Conservation (phyloP, 2,888 invertebrate genomes). For the Bembecia ichneumoniformis region DNA sequence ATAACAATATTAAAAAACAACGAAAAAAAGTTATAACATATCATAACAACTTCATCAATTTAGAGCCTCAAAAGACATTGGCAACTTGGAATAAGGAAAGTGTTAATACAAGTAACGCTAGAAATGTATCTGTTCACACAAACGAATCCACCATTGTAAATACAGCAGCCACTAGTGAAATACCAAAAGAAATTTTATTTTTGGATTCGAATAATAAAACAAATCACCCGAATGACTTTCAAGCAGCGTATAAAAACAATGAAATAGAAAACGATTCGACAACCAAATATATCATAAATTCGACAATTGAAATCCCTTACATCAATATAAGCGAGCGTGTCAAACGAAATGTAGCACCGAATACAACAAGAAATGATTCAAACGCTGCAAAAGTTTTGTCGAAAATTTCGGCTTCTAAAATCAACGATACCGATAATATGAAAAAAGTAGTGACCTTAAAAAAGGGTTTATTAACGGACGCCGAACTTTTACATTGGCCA, state of each 20-base stretch:
- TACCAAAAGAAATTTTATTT: too few relatives aligned
- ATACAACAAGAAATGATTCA: neutral
- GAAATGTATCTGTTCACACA: too few relatives aligned
- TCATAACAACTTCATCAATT: slow-evolving; percentile 31
- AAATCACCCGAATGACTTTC: slow-evolving; percentile 21
- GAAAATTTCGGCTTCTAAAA: neutral
- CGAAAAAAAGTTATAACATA: slow-evolving; percentile 45
- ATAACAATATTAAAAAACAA: slow-evolving; percentile 43
- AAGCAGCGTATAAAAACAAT: slow-evolving; percentile 39
- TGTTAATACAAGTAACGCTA: slow-evolving; percentile 12
- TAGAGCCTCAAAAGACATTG: slow-evolving; percentile 26
- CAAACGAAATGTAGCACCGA: slow-evolving; percentile 26
- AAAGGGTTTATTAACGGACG: slow-evolving; percentile 27
- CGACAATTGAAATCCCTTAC: slow-evolving; percentile 19
- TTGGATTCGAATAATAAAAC: slow-evolving; percentile 22
- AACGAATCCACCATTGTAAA: too few relatives aligned
- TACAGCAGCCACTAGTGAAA: too few relatives aligned
- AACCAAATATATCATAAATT: slow-evolving; percentile 11
- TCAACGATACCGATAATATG: neutral
- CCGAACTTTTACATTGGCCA: slow-evolving; percentile 55
- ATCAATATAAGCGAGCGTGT: slow-evolving; percentile 16
- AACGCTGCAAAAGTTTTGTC: neutral
- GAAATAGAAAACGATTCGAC: slow-evolving; percentile 28
- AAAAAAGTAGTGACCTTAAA: slow-evolving; percentile 19
- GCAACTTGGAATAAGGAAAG: slow-evolving; percentile 20